phyloP scores from a whole-genome alignment of 2,113 vertebrate species.

The Microtus oregoni region DNA sequence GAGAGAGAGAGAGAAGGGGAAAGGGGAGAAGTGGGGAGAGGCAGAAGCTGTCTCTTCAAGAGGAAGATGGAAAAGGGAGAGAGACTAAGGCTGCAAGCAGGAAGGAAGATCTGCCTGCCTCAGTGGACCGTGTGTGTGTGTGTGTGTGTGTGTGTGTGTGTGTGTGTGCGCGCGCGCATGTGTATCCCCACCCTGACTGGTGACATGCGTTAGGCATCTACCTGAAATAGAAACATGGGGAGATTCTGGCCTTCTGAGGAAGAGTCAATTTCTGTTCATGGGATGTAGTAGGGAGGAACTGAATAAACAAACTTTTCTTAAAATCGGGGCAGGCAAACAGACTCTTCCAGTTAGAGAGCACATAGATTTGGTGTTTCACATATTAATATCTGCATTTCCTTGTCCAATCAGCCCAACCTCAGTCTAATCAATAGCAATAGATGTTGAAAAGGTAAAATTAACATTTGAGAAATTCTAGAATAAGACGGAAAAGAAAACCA shows the following conservation, averaged over 20 bases:
- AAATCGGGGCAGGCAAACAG: background rate
- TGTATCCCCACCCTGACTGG: background rate
- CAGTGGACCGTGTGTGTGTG: no score
- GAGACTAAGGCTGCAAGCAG: no score
- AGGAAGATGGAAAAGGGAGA: no score
- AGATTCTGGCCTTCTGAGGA: constrained; percentile 36
- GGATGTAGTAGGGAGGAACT: background rate
- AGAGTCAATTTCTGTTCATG: constrained; percentile 41
- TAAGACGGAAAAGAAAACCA: background rate
- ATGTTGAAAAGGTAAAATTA: background rate
- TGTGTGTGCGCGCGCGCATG: no score
- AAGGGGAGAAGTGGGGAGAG: no score
- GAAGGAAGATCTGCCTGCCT: no score
- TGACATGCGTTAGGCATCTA: background rate
- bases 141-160: no score
- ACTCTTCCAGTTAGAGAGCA: background rate
- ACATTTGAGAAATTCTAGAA: background rate
- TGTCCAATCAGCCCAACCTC: background rate
- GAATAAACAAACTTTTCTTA: background rate
- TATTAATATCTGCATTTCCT: constrained; percentile 8
- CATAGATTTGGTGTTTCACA: background rate
- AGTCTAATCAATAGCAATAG: constrained; percentile 6
- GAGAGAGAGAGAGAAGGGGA: no score
- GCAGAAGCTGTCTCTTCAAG: no score
- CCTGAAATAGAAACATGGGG: background rate